Evolutionary conservation across 2,888 invertebrate genomes (phyloP).

Genomic region (Melinopterus prodromus): DNA sequence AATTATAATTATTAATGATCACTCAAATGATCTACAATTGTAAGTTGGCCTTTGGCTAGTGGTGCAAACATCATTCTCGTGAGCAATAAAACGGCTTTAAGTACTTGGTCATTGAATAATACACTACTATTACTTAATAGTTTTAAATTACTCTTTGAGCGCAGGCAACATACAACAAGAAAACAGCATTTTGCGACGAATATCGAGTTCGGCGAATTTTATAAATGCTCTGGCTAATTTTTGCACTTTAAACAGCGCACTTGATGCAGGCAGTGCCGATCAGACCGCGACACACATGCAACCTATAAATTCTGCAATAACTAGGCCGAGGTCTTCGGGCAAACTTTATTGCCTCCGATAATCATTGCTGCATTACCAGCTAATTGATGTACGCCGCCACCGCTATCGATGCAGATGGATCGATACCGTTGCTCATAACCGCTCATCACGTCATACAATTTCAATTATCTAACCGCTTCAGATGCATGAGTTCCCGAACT

Average conservation of each 20-base stretch:
- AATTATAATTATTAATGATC: too few relatives aligned
- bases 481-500: neutral
- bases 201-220: neutral
- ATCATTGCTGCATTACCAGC: neutral
- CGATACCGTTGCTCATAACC: neutral
- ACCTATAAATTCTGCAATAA: constrained; percentile 25
- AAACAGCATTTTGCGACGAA: neutral
- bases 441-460: neutral
- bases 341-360: constrained; percentile 12
- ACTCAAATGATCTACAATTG: too few relatives aligned
- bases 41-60: too few relatives aligned
- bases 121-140: too few relatives aligned
- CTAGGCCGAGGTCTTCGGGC: constrained; percentile 20
- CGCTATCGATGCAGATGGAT: neutral
- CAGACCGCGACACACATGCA: neutral
- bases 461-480: neutral
- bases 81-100: too few relatives aligned
- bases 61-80: too few relatives aligned
- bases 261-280: neutral
- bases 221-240: neutral
- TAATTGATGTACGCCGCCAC: constrained; percentile 4
- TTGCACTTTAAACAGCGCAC: neutral
- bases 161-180: too few relatives aligned
- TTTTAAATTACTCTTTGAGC: too few relatives aligned
- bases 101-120: too few relatives aligned